A percentile compares a stretch with the other conserved stretches of the same genome.
Evolutionary conservation across 2,113 vertebrate genomes (phyloP).

Genomic region (zebrafish (Danio rerio)): DNA sequence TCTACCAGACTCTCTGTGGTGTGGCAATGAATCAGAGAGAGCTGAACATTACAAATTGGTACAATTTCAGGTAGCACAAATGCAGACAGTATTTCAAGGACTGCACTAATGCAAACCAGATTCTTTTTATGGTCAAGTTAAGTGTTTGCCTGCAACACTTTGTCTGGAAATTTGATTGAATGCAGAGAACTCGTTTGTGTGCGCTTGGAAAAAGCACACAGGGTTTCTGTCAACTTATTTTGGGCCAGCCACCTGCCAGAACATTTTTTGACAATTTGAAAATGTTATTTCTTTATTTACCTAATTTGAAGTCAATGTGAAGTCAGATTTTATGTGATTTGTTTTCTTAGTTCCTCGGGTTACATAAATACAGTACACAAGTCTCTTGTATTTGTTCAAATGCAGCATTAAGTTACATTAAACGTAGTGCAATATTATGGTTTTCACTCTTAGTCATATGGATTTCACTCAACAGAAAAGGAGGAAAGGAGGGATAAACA

Average conservation of each 20-base stretch:
- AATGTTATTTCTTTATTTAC: background rate
- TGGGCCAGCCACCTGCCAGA: constrained; percentile 11
- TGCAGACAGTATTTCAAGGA: constrained; percentile 58
- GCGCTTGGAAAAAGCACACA: background rate
- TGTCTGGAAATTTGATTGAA: constrained; percentile 61
- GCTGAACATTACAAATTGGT: constrained; percentile 74
- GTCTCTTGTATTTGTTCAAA: background rate
- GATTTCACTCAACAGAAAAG: too few relatives aligned
- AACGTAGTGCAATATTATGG: too few relatives aligned
- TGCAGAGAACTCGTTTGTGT: constrained; percentile 18
- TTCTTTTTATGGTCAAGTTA: constrained; percentile 65
- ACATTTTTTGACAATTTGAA: background rate
- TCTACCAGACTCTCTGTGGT: constrained; percentile 55
- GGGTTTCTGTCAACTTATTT: background rate
- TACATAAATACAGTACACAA: background rate
- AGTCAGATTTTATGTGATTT: background rate
- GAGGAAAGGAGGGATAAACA: too few relatives aligned
- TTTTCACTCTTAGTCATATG: too few relatives aligned
- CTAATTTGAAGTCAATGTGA: background rate
- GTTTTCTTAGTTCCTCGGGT: background rate
- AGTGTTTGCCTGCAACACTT: constrained; percentile 64
- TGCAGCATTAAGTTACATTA: background rate
- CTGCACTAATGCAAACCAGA: constrained; percentile 67
- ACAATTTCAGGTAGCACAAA: constrained; percentile 70
- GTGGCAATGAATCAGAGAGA: constrained; percentile 60